Base-by-base conservation (phyloP, 2,888 invertebrate genomes). In the Hanleya hanleyi region DNA sequence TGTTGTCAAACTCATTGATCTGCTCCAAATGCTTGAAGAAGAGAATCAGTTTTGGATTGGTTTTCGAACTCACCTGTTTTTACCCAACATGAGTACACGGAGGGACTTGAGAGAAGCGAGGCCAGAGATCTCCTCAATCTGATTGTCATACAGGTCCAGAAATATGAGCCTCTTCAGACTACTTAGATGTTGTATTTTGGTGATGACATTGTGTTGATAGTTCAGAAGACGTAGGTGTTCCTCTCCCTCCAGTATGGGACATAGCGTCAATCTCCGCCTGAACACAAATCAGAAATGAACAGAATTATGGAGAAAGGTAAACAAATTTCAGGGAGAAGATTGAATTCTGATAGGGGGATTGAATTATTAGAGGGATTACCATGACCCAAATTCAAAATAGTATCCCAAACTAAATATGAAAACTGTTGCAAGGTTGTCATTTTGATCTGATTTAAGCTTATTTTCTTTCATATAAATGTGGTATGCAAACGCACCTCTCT, bases 101-200 rank as follows among this genome's bases (percentile, higher is more conserved):
- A 97, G 92, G 85, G 95, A 95, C 77, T 94, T 94, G 66, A 97
- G 92, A 69, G 94, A 93, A 82, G 95, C 94, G 74, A 98, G 92
- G 71, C 94, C 95, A 71, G 94, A 93, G 76, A 97, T 95, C 87
- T 94, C 94, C 81, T 97, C 97, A 77, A 98, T 94, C 91, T 97
- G 96, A 91, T 98, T 98, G 91, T 97, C 96, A 88, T 97, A 98
- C 72, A 98, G 93, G 91, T 98, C 97, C 73, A 98, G 93, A 90
- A 97, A 97, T 26, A 97, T 97, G 73, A 98, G 92, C 90, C 95
- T 94, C 29, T 93, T 94, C 80, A 96, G 92, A 82, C 92, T 93
- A 85, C 91, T 86, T 6, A 92, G 90, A 69, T 94, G 94, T 75
- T 95, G 86, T 80, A 96, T 93, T 85, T 93, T 93, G 77, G 93